Evolutionary conservation across 2,113 vertebrate genomes (phyloP).

Genomic region (Zapus hudsonius): DNA sequence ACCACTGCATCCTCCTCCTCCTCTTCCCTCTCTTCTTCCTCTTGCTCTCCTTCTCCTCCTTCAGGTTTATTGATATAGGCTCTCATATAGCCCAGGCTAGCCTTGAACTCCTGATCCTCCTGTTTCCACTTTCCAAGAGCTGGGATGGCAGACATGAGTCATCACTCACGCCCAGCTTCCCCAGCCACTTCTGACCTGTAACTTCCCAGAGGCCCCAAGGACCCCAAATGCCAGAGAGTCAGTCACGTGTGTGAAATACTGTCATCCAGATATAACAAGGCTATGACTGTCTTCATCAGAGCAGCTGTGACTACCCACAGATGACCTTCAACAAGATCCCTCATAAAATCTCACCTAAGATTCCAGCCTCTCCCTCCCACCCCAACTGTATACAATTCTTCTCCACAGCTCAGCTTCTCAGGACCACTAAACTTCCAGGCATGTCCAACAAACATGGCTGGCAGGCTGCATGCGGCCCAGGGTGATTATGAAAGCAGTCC

Average conservation of each 20-base stretch:
- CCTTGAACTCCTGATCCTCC: not conserved
- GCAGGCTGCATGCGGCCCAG: no score
- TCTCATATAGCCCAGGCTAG: not conserved
- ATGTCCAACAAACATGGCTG: no score
- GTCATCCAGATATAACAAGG: not conserved
- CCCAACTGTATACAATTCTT: not conserved
- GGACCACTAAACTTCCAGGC: no score
- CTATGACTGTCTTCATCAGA: no score
- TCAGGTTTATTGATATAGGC: not conserved
- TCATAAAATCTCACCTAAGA: not conserved
- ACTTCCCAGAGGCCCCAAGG: not conserved
- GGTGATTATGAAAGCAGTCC: no score
- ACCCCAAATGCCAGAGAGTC: no score
- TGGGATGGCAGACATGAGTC: not conserved
- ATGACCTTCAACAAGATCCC: not conserved
- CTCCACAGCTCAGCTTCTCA: not conserved
- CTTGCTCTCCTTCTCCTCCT: not conserved
- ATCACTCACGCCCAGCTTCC: not conserved
- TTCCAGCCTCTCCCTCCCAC: not conserved
- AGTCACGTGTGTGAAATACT: not conserved
- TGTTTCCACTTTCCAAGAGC: not conserved
- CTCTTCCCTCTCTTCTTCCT: no score
- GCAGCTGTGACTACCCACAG: not conserved
- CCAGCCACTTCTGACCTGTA: not conserved
- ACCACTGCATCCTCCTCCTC: no score